These are phyloP conservation scores for Tortricodes alternella DNA, from an alignment of 2,888 invertebrate species.

Conservation along the genomic window DNA sequence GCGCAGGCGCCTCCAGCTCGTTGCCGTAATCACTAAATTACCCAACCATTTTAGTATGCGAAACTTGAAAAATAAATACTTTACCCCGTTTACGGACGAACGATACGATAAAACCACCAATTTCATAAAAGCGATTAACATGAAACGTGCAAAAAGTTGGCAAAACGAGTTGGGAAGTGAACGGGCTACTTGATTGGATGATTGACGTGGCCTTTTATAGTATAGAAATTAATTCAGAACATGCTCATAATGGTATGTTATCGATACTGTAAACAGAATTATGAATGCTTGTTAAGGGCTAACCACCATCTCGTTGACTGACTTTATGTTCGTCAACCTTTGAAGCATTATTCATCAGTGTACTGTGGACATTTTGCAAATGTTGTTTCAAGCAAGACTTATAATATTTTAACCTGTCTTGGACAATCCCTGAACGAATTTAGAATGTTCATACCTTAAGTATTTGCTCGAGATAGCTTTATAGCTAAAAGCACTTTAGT, in stretches of 20 bases:
- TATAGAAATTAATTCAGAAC: slow-evolving; percentile 48
- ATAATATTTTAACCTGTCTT: neutral
- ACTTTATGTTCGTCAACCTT: slow-evolving; percentile 8
- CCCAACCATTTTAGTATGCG: slow-evolving; percentile 55
- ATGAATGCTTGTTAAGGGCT: slow-evolving; percentile 31
- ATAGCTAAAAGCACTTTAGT: slow-evolving; percentile 22
- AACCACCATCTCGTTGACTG: neutral
- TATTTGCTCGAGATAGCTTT: neutral
- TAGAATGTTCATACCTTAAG: no score
- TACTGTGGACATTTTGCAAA: neutral
- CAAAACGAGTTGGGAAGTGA: slow-evolving; percentile 38
- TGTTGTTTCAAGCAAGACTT: neutral
- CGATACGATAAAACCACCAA: slow-evolving; percentile 51
- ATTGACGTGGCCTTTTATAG: slow-evolving; percentile 65
- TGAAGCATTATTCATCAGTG: neutral
- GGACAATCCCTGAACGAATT: neutral
- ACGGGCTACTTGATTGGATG: slow-evolving; percentile 68
- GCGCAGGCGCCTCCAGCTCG: slow-evolving; percentile 45
- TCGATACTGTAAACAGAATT: slow-evolving; percentile 61
- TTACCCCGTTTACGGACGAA: slow-evolving; percentile 50
- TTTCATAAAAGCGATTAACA: slow-evolving; percentile 43
- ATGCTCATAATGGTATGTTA: slow-evolving; percentile 52
- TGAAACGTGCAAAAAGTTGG: slow-evolving; percentile 35
- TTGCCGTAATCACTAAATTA: slow-evolving; percentile 75
- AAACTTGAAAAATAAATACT: slow-evolving; percentile 70